Base-by-base conservation (phyloP, 2,888 invertebrate genomes). In the Lagria hirta region DNA sequence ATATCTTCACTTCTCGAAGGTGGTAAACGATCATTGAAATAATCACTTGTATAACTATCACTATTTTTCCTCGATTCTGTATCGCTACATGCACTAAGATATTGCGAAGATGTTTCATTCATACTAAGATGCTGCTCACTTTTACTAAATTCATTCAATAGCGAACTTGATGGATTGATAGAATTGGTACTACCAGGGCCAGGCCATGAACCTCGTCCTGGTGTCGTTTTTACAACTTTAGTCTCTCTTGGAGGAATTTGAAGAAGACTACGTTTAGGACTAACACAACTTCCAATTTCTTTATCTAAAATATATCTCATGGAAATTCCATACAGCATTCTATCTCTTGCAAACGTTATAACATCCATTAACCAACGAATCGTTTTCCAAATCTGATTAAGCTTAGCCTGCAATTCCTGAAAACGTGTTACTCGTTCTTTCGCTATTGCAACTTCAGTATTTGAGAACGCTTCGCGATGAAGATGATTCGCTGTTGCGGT, bases 321-420 rank as follows among this genome's bases (percentile, higher is more conserved):
- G 55, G 52, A 70, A 57, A 52, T 71, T 58, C 68, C 68, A 14
- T 54, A 58, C 7, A 62, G 60, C 11, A 75, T 74, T 22, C 86
- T 82, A 64, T 97, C 97, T 47, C 98, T 80, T 1, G 97, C 95
- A 66, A 92, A 92, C 0, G 90, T 85, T 37, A 98, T 92, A 3
- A 96, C 86, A 65, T 97, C 95, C 82, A 95, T 90, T 11, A 98
- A 79, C 98, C 98, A 99, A 10, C 99, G 82, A 24, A 92, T 86
- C 11, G 87, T 85, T 64, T 93, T 92, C 98, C 98, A 98, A 2
- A 92, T 84, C 0, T 81, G 73, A 62, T 97, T 97, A 27, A 97
- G 75, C 61, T 84, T 88, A 17, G 82, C 76, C 65, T 96, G 95
- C 23, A 95, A 79, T 35, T 90, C 88, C 64, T 89, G 86, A 15